These are phyloP conservation scores for Pteruthius melanotis DNA, from an alignment of 2,113 vertebrate genomes.

Conservation along the genomic window DNA sequence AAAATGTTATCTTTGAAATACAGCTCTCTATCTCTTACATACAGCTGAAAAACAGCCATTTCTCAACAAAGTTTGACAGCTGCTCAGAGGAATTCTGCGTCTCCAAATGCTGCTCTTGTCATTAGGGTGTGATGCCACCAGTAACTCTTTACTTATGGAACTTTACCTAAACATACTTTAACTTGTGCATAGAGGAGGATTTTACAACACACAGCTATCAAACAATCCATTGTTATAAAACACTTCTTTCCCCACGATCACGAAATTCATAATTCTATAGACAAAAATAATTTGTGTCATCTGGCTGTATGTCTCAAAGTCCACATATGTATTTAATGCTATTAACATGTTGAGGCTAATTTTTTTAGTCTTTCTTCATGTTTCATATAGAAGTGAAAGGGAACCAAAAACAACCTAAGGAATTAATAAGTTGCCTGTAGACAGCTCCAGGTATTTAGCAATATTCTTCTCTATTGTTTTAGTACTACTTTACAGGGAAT, in stretches of 20 bases:
- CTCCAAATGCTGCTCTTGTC: not conserved
- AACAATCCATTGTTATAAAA: not conserved
- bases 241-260: not conserved
- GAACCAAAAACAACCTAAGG: not conserved
- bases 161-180: not conserved
- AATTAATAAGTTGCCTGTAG: not conserved
- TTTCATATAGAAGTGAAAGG: not conserved
- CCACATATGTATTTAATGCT: not conserved
- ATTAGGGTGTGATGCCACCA: not conserved
- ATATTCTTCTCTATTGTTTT: not conserved
- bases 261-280: not conserved
- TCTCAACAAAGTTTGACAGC: not conserved
- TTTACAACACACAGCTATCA: not conserved
- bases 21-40: not conserved
- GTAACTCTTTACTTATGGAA: not conserved
- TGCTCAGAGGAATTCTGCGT: not conserved
- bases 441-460: not conserved
- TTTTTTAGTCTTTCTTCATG: not conserved
- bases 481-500: not conserved
- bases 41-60: not conserved
- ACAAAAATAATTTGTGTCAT: not conserved
- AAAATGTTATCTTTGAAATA: not conserved
- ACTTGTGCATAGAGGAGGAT: not conserved
- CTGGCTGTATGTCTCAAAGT: not conserved
- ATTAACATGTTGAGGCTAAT: not conserved